Evolutionary conservation across 92 coral and sea anemone genomes (phyloP).

Genomic region (Scolanthus callimorphus): DNA sequence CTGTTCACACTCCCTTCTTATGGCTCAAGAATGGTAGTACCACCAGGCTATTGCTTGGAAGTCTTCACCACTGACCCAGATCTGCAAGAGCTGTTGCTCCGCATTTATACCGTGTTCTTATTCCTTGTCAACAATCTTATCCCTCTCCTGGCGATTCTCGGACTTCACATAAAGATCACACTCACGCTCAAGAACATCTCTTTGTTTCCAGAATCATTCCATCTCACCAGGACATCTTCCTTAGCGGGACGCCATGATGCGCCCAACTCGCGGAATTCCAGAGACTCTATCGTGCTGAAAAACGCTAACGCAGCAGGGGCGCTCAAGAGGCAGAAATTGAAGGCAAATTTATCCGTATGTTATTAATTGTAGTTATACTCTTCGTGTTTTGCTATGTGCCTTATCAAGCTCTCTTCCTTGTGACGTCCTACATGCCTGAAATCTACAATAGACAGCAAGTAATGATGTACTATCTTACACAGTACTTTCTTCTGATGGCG

Average conservation of each 20-base stretch:
- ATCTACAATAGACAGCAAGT: not conserved
- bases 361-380: conserved; percentile 56
- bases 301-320: conserved; percentile 51
- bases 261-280: conserved; percentile 49
- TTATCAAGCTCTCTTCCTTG: conserved; percentile 51
- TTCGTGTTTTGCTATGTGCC: conserved; percentile 71
- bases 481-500: conserved; percentile 49
- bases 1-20: conserved; percentile 62
- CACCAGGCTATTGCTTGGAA: conserved; percentile 33
- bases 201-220: conserved; percentile 50
- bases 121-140: conserved; percentile 48
- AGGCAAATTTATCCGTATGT: conserved; percentile 65
- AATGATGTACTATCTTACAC: not conserved
- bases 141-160: conserved; percentile 57
- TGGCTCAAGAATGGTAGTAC: conserved; percentile 40
- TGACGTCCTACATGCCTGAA: conserved; percentile 18
- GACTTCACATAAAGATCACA: conserved; percentile 56
- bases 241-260: conserved; percentile 40
- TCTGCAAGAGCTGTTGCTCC: conserved; percentile 22
- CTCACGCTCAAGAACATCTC: conserved; percentile 55
- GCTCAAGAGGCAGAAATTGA: conserved; percentile 55
- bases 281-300: conserved; percentile 39
- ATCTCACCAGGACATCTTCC: conserved; percentile 49
- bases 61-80: conserved; percentile 31
- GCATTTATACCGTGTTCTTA: conserved; percentile 48